phyloP scores from a whole-genome alignment of 2,113 vertebrate genomes.

The Diphyllodes magnificus region DNA sequence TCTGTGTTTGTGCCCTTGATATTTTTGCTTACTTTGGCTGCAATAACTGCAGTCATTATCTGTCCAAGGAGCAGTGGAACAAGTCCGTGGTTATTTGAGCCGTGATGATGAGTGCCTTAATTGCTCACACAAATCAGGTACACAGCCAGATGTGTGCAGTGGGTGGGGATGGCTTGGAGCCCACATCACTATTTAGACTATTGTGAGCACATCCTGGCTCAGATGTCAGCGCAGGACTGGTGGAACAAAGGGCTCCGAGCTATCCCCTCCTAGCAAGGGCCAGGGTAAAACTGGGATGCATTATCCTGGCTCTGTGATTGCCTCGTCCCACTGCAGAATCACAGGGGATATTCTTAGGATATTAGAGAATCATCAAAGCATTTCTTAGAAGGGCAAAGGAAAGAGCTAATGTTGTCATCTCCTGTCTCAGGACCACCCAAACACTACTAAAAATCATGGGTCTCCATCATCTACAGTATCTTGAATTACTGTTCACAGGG shows the following conservation, averaged over 20 bases:
- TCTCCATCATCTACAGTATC: constrained; percentile 54
- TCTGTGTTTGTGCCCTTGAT: not conserved
- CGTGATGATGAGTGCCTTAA: not conserved
- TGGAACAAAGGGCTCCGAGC: constrained; percentile 39
- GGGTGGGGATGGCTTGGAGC: not conserved
- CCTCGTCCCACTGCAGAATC: constrained; percentile 22
- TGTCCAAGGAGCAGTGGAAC: not conserved
- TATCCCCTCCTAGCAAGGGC: not conserved
- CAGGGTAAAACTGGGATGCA: constrained; percentile 31
- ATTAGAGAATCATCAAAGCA: constrained; percentile 65
- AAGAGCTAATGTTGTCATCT: constrained; percentile 56
- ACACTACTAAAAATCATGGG: constrained; percentile 12
- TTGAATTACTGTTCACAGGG: constrained; percentile 39
- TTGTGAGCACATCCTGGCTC: not conserved
- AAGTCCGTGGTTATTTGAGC: not conserved
- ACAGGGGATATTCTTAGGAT: constrained; percentile 39
- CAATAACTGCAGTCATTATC: not conserved
- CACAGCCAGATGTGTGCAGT: not conserved
- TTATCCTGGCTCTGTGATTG: constrained; percentile 15
- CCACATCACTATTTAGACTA: not conserved
- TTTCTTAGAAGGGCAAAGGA: constrained; percentile 54
- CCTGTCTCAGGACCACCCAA: constrained; percentile 61
- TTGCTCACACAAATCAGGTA: not conserved
- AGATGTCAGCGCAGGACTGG: not conserved
- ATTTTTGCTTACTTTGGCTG: constrained; percentile 7